These are phyloP conservation scores for Scaptomyza montana DNA, from an alignment of 1,140 invertebrate species.

Conservation along the genomic window DNA sequence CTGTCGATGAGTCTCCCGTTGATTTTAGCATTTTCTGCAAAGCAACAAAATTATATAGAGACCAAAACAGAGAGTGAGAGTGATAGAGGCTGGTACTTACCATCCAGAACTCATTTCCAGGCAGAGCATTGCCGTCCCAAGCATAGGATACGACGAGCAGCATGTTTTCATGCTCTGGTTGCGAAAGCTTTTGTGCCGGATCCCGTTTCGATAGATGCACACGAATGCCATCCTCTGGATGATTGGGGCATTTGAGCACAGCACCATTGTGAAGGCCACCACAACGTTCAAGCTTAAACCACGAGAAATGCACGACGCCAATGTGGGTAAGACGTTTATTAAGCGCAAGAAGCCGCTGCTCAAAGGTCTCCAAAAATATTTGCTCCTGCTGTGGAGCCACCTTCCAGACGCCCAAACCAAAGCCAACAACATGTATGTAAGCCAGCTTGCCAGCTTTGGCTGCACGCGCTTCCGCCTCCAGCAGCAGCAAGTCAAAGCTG, in stretches of 20 bases:
- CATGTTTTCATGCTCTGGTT: slow-evolving; percentile 45
- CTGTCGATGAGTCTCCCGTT: slow-evolving; percentile 87
- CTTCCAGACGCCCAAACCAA: slow-evolving; percentile 79
- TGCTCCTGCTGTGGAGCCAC: slow-evolving; percentile 73
- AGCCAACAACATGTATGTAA: slow-evolving; percentile 79
- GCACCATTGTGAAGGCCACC: slow-evolving; percentile 55
- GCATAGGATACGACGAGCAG: slow-evolving; percentile 87
- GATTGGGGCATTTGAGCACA: slow-evolving; percentile 35
- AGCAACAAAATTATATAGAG: neutral
- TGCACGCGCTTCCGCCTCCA: slow-evolving; percentile 66
- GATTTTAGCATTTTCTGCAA: slow-evolving; percentile 72
- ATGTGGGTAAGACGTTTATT: slow-evolving; percentile 52
- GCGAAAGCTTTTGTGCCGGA: slow-evolving; percentile 60
- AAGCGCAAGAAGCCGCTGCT: slow-evolving; percentile 69
- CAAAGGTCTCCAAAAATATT: slow-evolving; percentile 78
- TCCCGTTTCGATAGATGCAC: slow-evolving; percentile 69
- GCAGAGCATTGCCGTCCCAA: slow-evolving; percentile 88
- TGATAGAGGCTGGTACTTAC: slow-evolving; percentile 29
- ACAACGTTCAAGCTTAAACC: slow-evolving; percentile 60
- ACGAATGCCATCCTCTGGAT: slow-evolving; percentile 68
- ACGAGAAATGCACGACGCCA: slow-evolving; percentile 77
- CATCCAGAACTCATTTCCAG: slow-evolving; percentile 87
- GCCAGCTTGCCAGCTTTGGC: slow-evolving; percentile 37
- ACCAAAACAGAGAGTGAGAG: neutral
- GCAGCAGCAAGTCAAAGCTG: slow-evolving; percentile 69